Base-by-base conservation (phyloP, 1,140 invertebrate species). In the Drosophila lowei region DNA sequence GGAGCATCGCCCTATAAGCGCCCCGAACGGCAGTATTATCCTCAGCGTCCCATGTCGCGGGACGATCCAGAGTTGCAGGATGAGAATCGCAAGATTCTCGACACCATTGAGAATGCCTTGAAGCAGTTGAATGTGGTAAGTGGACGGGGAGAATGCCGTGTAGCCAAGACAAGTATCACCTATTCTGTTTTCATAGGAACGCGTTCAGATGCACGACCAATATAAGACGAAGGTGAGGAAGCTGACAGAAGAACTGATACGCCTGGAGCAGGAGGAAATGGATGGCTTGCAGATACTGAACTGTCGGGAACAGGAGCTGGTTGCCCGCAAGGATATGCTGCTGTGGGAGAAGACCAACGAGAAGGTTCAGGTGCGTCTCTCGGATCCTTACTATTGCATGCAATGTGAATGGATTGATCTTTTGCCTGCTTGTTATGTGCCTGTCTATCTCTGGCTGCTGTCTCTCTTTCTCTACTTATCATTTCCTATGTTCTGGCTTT, bases 51-150 rank as follows among this genome's bases (percentile, higher is more conserved):
- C 6, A 86, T 55, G 48, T 90, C 85, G 0, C 67, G 74, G 0
- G 90, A 91, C 15, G 90, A 91, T 77, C 89, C 90, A 5, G 91
- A 91, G 57, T 43, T 91, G 53, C 90, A 91, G 57, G 91, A 91
- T 49, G 91, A 91, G 56, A 91, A 91, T 64, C 71, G 88, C 0
- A 91, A 91, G 50, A 91, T 91, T 47, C 65, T 91, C 6, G 90
- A 92, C n/a, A 92, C 92, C 1, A 92, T 93, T 18, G 92, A 92
- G 53, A 89, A 92, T 78, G 93, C 93, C 2, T 92, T 94, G 49
- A 92, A 92, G 59, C 93, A 94, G 77, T 86, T 94, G 0, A 94
- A 94, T 79, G 92, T 93, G 91, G 94, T 94, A 66, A 59, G 61
- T 58, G 16, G 7, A 7, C 8, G 8, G 11, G 11, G 34, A 4